Percentiles rank a stretch among this genome's conserved stretches.
Conservation (phyloP, 2,113 vertebrate species). For the Anguilla rostrata region DNA sequence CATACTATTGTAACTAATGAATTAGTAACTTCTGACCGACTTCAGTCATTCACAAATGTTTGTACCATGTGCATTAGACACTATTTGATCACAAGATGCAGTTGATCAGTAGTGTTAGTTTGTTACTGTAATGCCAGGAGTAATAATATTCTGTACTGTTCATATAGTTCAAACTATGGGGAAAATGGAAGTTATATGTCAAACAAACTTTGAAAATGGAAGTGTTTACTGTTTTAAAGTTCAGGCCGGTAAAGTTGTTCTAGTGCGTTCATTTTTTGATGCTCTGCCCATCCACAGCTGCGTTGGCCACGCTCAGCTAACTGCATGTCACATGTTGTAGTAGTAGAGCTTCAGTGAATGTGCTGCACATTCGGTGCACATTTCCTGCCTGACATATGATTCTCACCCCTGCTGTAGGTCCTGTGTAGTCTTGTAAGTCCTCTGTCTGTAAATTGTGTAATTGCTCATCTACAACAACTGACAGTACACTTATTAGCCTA, state of each 20-base stretch:
- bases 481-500: background rate
- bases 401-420: background rate
- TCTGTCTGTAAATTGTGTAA: background rate
- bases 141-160: constrained; percentile 43
- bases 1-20: background rate
- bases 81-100: constrained; percentile 31
- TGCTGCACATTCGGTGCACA: background rate
- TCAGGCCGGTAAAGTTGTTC: background rate
- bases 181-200: constrained; percentile 39
- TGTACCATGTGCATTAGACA: constrained; percentile 48
- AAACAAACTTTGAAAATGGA: constrained; percentile 28
- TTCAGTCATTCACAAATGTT: constrained; percentile 50
- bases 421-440: background rate
- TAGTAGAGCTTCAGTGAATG: background rate
- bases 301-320: background rate
- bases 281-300: background rate
- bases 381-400: background rate
- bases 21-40: background rate
- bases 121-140: constrained; percentile 46
- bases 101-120: constrained; percentile 34
- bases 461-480: background rate
- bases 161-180: constrained; percentile 44
- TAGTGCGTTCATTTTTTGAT: background rate
- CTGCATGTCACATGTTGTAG: background rate
- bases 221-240: constrained; percentile 20